A percentile compares a stretch with the other conserved stretches of the same genome.
Conservation (phyloP, 2,888 invertebrate genomes). For the Timema podura region DNA sequence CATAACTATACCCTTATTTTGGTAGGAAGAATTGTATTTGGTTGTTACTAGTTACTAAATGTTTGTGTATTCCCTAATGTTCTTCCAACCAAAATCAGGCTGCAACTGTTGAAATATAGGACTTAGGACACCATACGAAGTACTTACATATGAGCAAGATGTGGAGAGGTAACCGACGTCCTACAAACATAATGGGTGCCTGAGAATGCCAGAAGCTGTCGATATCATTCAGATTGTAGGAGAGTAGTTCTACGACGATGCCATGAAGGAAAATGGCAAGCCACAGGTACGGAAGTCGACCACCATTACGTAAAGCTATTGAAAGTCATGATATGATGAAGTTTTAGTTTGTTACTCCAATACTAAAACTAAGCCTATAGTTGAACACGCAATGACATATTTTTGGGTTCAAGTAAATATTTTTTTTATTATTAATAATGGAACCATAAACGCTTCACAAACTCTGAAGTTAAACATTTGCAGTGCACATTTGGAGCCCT, state of each 20-base stretch:
- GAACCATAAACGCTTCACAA: neutral
- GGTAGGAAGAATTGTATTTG: too few relatives aligned
- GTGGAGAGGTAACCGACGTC: constrained; percentile 66
- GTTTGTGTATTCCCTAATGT: too few relatives aligned
- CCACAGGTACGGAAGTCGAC: constrained; percentile 72
- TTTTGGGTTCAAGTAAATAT: too few relatives aligned
- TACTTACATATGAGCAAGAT: constrained; percentile 67
- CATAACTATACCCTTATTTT: too few relatives aligned
- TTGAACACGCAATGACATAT: too few relatives aligned
- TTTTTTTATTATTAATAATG: constrained; percentile 14
- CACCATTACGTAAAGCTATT: constrained; percentile 64
- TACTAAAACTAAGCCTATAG: constrained; percentile 12
- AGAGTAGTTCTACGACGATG: constrained; percentile 64
- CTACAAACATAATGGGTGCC: constrained; percentile 66
- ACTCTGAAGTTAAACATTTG: neutral
- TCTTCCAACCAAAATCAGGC: too few relatives aligned
- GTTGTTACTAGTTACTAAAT: too few relatives aligned
- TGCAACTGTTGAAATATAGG: too few relatives aligned
- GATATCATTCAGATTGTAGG: constrained; percentile 65
- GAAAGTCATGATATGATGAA: constrained; percentile 12
- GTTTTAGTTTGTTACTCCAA: neutral
- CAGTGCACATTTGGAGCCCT: neutral
- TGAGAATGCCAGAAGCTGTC: constrained; percentile 85
- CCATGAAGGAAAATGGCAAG: constrained; percentile 68
- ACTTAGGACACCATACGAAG: neutral